A percentile compares a stretch with the other conserved stretches of the same genome.
Evolutionary conservation across 2,888 invertebrate species (phyloP).

Genomic region (Galeopsomyia nigrocyanea): DNA sequence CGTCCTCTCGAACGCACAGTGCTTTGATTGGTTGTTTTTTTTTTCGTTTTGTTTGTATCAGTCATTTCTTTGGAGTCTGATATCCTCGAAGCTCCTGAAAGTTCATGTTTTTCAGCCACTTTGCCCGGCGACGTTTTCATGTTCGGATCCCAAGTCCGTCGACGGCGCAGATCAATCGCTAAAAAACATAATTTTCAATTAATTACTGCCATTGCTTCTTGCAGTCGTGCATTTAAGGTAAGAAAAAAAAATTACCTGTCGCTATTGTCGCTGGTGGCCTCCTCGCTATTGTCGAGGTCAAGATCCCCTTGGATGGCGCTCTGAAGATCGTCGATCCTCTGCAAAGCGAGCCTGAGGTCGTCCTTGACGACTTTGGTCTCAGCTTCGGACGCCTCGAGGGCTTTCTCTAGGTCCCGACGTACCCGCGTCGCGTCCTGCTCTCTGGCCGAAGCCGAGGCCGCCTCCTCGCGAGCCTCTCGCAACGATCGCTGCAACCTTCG

Average conservation of each 20-base stretch:
- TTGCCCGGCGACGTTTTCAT: constrained; percentile 53
- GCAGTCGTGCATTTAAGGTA: neutral
- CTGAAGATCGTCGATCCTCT: constrained; percentile 92
- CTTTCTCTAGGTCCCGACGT: constrained; percentile 82
- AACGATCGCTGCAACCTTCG: constrained; percentile 80
- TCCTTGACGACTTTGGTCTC: constrained; percentile 80
- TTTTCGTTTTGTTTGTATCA: constrained; percentile 24
- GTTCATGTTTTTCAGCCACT: constrained; percentile 36
- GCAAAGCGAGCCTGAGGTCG: constrained; percentile 89
- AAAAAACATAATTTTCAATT: constrained; percentile 41
- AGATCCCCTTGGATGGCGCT: constrained; percentile 92
- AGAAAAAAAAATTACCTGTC: constrained; percentile 72
- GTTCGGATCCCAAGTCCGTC: constrained; percentile 60
- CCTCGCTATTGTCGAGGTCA: constrained; percentile 76
- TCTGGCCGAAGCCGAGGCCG: constrained; percentile 77
- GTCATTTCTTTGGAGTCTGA: constrained; percentile 46
- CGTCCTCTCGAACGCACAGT: constrained; percentile 29
- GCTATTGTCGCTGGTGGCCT: constrained; percentile 71
- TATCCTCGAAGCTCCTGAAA: constrained; percentile 33
- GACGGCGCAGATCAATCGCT: constrained; percentile 65
- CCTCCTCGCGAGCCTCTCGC: constrained; percentile 86
- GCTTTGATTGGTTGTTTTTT: constrained; percentile 36
- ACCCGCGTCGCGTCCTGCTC: constrained; percentile 83
- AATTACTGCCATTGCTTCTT: neutral
- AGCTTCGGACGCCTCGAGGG: constrained; percentile 78